Evolutionary conservation across 2,113 vertebrate species (phyloP).

Genomic region (Apteryx mantelli): DNA sequence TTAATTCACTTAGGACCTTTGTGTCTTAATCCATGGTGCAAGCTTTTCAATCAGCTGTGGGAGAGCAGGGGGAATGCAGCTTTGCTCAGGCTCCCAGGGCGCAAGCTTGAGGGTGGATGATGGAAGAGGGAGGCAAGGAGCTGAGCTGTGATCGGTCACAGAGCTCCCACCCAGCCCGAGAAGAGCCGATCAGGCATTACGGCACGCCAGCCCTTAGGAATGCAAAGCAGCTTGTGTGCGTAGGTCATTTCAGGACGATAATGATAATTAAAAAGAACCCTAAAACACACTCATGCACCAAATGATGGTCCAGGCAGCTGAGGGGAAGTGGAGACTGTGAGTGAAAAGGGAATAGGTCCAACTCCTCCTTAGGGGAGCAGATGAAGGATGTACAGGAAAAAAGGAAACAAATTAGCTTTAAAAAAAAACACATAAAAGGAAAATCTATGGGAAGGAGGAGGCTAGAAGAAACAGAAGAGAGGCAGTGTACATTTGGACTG

Average conservation of each 20-base stretch:
- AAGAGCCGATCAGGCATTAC: background rate
- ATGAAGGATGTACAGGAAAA: background rate
- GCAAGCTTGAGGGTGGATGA: background rate
- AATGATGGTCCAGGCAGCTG: background rate
- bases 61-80: background rate
- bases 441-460: background rate
- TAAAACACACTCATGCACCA: background rate
- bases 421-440: background rate
- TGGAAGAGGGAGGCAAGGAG: background rate
- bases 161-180: background rate
- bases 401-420: background rate
- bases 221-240: background rate
- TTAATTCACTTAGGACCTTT: conserved; percentile 17
- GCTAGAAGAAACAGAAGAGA: background rate
- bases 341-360: background rate
- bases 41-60: background rate
- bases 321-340: background rate
- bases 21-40: conserved; percentile 7
- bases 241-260: conserved; percentile 19
- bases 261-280: background rate
- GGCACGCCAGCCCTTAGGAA: background rate
- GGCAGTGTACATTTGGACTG: background rate
- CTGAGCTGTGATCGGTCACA: background rate
- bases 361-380: background rate
- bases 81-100: rapidly evolving